Percentiles rank a stretch among this genome's conserved stretches.
Evolutionary conservation across 2,113 vertebrate genomes (phyloP).

Genomic region (Acanthochromis polyacanthus): DNA sequence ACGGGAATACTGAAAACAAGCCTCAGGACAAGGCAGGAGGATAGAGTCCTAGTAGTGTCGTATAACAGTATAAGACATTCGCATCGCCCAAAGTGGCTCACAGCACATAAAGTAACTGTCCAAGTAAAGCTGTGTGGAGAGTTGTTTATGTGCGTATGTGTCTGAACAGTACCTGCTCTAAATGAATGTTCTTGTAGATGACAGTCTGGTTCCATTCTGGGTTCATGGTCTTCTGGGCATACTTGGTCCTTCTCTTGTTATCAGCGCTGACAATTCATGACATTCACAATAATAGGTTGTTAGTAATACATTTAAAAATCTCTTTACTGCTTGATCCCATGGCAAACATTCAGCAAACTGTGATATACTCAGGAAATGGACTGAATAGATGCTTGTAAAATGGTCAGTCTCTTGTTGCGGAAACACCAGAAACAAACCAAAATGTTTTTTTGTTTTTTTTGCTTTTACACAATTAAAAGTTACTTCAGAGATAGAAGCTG

Average conservation of each 20-base stretch:
- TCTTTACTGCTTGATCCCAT: constrained; percentile 10
- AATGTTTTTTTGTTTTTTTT: constrained; percentile 19
- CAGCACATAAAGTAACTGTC: constrained; percentile 21
- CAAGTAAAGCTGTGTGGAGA: neutral
- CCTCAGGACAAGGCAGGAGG: constrained; percentile 19
- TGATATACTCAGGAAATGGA: constrained; percentile 35
- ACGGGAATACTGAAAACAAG: constrained; percentile 42
- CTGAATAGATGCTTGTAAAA: constrained; percentile 51
- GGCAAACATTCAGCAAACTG: constrained; percentile 52
- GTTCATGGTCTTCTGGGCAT: constrained; percentile 95
- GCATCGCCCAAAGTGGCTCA: constrained; percentile 29
- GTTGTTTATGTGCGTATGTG: neutral
- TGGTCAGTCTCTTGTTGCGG: constrained; percentile 18
- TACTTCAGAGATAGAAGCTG: constrained; percentile 34
- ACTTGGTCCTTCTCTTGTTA: constrained; percentile 96
- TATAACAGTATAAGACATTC: constrained; percentile 38
- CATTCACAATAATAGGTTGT: constrained; percentile 52
- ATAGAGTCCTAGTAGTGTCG: constrained; percentile 26
- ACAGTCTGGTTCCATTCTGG: constrained; percentile 99
- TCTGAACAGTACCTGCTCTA: constrained; percentile 91
- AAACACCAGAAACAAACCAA: constrained; percentile 41
- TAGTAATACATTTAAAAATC: neutral
- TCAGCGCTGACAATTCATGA: constrained; percentile 89
- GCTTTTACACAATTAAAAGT: constrained; percentile 42
- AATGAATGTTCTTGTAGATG: constrained; percentile 98